These are phyloP conservation scores for Ellobium chinense DNA, from an alignment of 2,888 invertebrate genomes.

Conservation along the genomic window DNA sequence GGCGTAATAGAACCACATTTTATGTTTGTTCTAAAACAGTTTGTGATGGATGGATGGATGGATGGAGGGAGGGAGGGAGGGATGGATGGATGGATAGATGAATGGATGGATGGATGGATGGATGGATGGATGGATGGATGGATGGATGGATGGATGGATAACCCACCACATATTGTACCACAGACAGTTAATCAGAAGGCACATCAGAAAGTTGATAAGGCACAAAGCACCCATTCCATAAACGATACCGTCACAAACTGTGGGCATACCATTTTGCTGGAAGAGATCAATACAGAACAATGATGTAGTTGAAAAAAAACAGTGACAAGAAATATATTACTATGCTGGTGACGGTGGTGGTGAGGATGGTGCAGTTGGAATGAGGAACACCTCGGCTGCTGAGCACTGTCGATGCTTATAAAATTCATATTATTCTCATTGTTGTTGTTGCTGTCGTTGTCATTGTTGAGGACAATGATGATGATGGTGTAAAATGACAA, in stretches of 20 bases:
- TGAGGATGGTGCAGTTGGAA: too few relatives aligned
- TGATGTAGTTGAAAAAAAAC: too few relatives aligned
- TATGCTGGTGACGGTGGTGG: too few relatives aligned
- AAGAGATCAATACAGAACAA: not conserved
- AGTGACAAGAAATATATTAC: too few relatives aligned
- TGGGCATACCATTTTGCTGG: slow-evolving; percentile 23
- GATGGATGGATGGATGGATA: not conserved
- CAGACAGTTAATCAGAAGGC: slow-evolving; percentile 5
- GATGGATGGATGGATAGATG: too few relatives aligned
- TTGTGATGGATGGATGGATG: too few relatives aligned
- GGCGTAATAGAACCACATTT: too few relatives aligned
- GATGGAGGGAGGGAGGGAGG: too few relatives aligned
- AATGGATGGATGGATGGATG: not conserved
- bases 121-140: not conserved
- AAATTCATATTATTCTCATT: not conserved
- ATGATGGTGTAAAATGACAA: too few relatives aligned
- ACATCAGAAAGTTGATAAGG: slow-evolving; percentile 5
- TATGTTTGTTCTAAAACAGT: too few relatives aligned
- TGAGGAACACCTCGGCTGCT: too few relatives aligned
- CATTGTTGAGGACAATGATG: not conserved
- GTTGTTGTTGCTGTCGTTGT: not conserved
- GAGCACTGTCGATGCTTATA: not conserved
- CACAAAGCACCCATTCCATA: slow-evolving; percentile 21
- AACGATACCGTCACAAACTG: slow-evolving; percentile 5
- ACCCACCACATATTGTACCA: slow-evolving; percentile 16